Evolutionary conservation across 1,140 invertebrate genomes (phyloP), one percentile per base, ranked within the genome.

Genomic region (Drosophila repletoides): DNA sequence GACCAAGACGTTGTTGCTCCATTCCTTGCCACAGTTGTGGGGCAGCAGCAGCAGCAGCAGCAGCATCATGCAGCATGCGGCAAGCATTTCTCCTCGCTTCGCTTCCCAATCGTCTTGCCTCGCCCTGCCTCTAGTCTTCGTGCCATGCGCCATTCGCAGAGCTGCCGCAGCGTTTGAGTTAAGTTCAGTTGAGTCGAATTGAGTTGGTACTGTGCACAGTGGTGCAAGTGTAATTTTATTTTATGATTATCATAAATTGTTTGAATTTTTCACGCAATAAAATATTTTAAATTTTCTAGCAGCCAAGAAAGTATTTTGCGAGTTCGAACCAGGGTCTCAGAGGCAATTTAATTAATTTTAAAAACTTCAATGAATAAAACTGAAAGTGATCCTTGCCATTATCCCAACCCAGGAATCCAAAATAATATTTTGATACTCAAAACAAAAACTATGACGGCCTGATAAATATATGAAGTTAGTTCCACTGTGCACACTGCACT

Each of bases 401-500:
- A n/a, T n/a, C n/a, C n/a, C n/a, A n/a, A n/a, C n/a, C n/a, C n/a
- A n/a, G n/a, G n/a, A n/a, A n/a, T n/a, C n/a, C n/a, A n/a, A n/a
- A n/a, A n/a, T n/a, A n/a, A n/a, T n/a, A n/a, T n/a, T n/a, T n/a
- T n/a, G n/a, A n/a, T n/a, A n/a, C n/a, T n/a, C n/a, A n/a, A n/a
- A n/a, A n/a, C n/a, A n/a, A n/a, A n/a, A n/a, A n/a, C n/a, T n/a
- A n/a, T n/a, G n/a, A n/a, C n/a, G n/a, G n/a, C n/a, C n/a, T n/a
- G n/a, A n/a, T n/a, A n/a, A n/a, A n/a, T 21, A 21, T 38, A 19
- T 17, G 6, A 40, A 7, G n/a, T 0, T 52, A 1, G 31, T 1
- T 0, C 38, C 71, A 84, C 70, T 77, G 60, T 67, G 59, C 40
- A 9, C 14, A 29, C 34, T 65, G 56, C 55, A 67, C 43, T 58